phyloP scores from a whole-genome alignment of 2,797 vertebrate species.

The Hypotaenidia okinawae region DNA sequence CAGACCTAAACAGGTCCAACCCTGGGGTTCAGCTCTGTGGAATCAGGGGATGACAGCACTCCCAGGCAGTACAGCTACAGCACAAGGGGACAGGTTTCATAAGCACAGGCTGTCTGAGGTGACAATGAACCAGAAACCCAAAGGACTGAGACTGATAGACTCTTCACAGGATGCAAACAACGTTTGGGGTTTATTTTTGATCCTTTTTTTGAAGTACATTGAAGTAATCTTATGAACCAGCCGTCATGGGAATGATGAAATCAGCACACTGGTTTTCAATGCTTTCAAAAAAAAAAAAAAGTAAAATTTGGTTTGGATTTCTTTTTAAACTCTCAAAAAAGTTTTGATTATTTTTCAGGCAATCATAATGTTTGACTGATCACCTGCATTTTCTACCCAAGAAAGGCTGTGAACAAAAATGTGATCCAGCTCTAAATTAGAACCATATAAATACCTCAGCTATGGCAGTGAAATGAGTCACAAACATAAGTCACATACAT shows the following conservation, averaged over 20 bases:
- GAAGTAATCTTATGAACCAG: background rate
- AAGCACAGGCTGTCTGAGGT: background rate
- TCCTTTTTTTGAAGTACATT: background rate
- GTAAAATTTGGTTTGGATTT: background rate
- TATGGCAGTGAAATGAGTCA: constrained; percentile 47
- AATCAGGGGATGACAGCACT: background rate
- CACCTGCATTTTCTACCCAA: constrained; percentile 29
- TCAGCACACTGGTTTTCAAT: background rate
- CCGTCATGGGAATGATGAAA: background rate
- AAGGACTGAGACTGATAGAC: background rate
- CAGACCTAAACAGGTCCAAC: background rate
- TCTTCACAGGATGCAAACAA: background rate
- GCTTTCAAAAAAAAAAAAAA: background rate
- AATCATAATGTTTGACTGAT: constrained; percentile 25
- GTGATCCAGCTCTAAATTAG: constrained; percentile 35
- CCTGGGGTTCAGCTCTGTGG: background rate
- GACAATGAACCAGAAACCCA: background rate
- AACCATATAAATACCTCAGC: constrained; percentile 45
- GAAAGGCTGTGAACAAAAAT: constrained; percentile 30
- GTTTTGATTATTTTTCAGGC: constrained; percentile 10
- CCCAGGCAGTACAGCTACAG: background rate
- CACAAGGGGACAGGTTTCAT: background rate
- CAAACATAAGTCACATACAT: constrained; percentile 17
- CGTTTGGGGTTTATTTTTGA: background rate
- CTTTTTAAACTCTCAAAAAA: constrained; percentile 19